Evolutionary conservation across 2,113 vertebrate genomes (phyloP), one percentile per base, ranked within the genome.

Genomic region (Sebastes schlegelii): DNA sequence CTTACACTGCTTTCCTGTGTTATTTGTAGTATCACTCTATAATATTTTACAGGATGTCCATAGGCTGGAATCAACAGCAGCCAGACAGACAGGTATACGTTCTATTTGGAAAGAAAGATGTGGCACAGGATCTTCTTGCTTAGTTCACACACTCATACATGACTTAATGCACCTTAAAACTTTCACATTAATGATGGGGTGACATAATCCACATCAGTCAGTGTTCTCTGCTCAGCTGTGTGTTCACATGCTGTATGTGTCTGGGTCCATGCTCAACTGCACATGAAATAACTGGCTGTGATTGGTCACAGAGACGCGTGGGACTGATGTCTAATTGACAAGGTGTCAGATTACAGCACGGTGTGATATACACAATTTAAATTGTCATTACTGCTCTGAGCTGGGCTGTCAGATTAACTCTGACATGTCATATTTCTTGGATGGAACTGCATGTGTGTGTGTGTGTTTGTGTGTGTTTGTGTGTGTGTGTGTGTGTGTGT

Each of bases 261-360:
- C 34, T n/a, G 11, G 10, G 13, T 62, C 17, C 12, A 8, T 78
- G 57, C 60, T 70, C 64, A 60, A n/a, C 60, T 66, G 58, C 52
- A 54, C 66, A 80, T 83, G 61, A 49, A 72, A 74, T 73, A 23
- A 45, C 49, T n/a, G 26, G 55, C 49, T 10, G 8, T 66, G 77
- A 82, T 82, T 70, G 64, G 58, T 79, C 45, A 60, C 48, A 67
- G 26, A 19, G 60, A 52, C 14, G 55, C 12, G 40, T 57, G 26
- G 21, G 23, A 23, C 65, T 66, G 77, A 74, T 69, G 43, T 74
- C 49, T 84, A 68, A 84, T 87, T 76, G 79, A 85, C 74, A 82
- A 79, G 86, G 79, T 85, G 79, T 88, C 79, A 63, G 61, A 79
- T 85, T 82, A 76, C n/a, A 54, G 63, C 69, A 26, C 19, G 52